Base-by-base conservation (phyloP, 1,140 invertebrate genomes). In the Drosophila sproati region DNA sequence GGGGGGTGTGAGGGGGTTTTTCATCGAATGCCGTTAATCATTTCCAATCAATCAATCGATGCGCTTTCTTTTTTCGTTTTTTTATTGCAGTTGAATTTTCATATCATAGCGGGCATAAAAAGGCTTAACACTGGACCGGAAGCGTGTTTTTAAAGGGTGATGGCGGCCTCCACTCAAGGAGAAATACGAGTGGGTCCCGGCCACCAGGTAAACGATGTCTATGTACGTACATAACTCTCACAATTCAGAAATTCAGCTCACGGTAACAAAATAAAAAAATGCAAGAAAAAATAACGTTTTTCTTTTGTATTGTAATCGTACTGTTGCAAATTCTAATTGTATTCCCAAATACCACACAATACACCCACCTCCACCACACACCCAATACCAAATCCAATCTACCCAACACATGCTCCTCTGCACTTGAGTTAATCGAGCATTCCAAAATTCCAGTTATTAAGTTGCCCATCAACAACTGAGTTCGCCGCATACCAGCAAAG, bases 121-220 rank as follows among this genome's bases (percentile, higher is more conserved):
- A 92, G 89, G 91, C 91, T 92, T 92, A 92, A 92, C 91, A 92
- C 91, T 92, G 91, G 91, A 92, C 91, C 88, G 91, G 91, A 92
- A 92, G 83, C 82, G 91, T 92, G 91, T 91, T 91, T 89, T 91
- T 91, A 92, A 92, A 92, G 92, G 91, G 91, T 92, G 91, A 92
- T 92, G 92, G 92, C 92, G 93, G 94, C 95, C 92, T 94, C 96
- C 93, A 97, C 97, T 93, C 97, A 98, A 94, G 97, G 97, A 93
- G 97, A 98, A 94, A 98, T 98, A 93, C 95, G 98, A 94, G 97
- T 98, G 93, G 98, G 98, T 94, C 95, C 96, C 93, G 97, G 96
- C 93, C 97, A 98, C 95, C 98, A 98, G 96, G 97, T 97, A 94
- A 94, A 94, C 93, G 93, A 94, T 92, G 93, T 94, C 93, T 94